Base-by-base conservation (phyloP, 2,888 invertebrate species). In the Ptychoptera albimana region DNA sequence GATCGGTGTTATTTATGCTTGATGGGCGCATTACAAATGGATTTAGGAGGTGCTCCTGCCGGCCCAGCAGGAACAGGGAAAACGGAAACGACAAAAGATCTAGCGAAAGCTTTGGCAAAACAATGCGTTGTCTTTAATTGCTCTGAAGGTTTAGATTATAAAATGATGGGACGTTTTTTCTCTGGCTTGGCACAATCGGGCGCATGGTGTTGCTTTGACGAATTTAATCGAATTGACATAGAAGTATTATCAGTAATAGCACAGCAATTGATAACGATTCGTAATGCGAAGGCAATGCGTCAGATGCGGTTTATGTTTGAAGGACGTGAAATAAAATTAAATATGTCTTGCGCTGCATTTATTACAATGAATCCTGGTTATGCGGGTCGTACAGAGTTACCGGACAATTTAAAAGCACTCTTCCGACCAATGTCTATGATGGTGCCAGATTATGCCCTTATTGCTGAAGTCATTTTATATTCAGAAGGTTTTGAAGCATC, bases 301-400 rank as follows among this genome's bases (percentile, higher is more conserved):
- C 63, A 70, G 6, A 60, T 64, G 50, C 62, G 87, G 54, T 89
- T 91, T 56, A 79, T 86, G 74, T 91, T 91, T 63, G 89, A 91
- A 64, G 88, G 89, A 0, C 74, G 87, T 5, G 86, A 85, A 65
- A 89, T 91, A 42, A 87, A 82, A 58, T 62, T 89, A 30, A 75
- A 84, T 1, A 75, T 73, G 49, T 78, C 80, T 1, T 89, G 88
- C 55, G 84, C 87, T 0, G 81, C 86, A 0, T 89, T 88, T 55
- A 85, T 89, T 51, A 89, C 89, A 0, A 91, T 91, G 89, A 89
- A 89, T 66, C 89, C 89, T 0, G 89, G 89, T 1, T 89, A 89
- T 58, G 89, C 88, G 1, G 89, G 89, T 0, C 72, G 89, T 46
- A 89, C 88, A 0, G 89, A 89, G 59, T 64, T 91, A 36, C 89